Base-by-base conservation (phyloP, 1,140 invertebrate species). In the Meloidogyne hapla region DNA sequence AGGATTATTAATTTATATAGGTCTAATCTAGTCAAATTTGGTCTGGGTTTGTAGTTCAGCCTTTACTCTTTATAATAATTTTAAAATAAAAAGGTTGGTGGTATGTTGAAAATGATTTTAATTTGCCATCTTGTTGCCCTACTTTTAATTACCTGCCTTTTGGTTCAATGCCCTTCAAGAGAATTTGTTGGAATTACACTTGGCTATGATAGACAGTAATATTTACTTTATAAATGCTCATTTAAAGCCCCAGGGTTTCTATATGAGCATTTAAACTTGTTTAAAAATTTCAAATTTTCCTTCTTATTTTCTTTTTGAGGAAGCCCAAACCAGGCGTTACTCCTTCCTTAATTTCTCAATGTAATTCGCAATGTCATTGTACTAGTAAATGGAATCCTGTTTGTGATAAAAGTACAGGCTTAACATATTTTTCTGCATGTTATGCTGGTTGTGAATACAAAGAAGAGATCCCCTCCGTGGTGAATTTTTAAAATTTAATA, bases 21-120 rank as follows among this genome's bases (percentile, higher is more conserved):
- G n/a, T n/a, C n/a, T n/a, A n/a, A n/a, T n/a, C n/a, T n/a, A n/a
- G n/a, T n/a, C n/a, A n/a, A n/a, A n/a, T n/a, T n/a, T n/a, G n/a
- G n/a, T n/a, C n/a, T n/a, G n/a, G n/a, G n/a, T n/a, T n/a, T n/a
- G n/a, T n/a, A n/a, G n/a, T n/a, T n/a, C n/a, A n/a, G n/a, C n/a
- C 33, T 33, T 33, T 6, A 4, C 9, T 33, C 2, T 10, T 38
- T 33, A 68, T 38, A 23, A n/a, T 42, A 18, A 18, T 5, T n/a
- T 67, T 76, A 18, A 67, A 67, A 6, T 33, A 33, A 63, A 26
- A 77, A 85, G 77, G 85, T 85, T 38, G 82, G 80, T 61, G 85
- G 85, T 45, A 86, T 86, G 85, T 76, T 86, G 42, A 86, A 86
- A 77, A 84, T 86, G 84, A 85, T 87, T 38, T 62, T 87, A 18